Percentiles rank a stretch among this genome's conserved stretches.
These are phyloP conservation scores for fruit fly (Drosophila melanogaster) DNA, from an alignment of 1,140 invertebrate species.

Conservation along the genomic window Release_6_plus_ISO1_MT NT_033779.5:15188501-15189000, in stretches of 20 bases:
- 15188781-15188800: too few species aligned
- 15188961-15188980: too few species aligned
- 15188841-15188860: too few species aligned
- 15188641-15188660: constrained; percentile 69
- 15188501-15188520: constrained; percentile 78
- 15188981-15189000: neutral
- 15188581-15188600: neutral
- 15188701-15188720: constrained; percentile 30
- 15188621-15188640: constrained; percentile 56
- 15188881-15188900: too few species aligned
- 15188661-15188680: neutral
- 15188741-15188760: constrained; percentile 10
- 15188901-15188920: too few species aligned
- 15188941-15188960: too few species aligned
- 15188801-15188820: too few species aligned
- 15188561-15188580: neutral
- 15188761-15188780: neutral
- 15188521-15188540: constrained; percentile 76
- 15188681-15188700: constrained; percentile 40
- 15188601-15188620: constrained; percentile 22
- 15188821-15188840: too few species aligned
- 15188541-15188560: constrained; percentile 5
- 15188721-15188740: constrained; percentile 22
- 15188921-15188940: too few species aligned
- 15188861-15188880: too few species aligned